Conservation (phyloP, 2,888 invertebrate genomes). For the Scaptomyza caliginosa region DNA sequence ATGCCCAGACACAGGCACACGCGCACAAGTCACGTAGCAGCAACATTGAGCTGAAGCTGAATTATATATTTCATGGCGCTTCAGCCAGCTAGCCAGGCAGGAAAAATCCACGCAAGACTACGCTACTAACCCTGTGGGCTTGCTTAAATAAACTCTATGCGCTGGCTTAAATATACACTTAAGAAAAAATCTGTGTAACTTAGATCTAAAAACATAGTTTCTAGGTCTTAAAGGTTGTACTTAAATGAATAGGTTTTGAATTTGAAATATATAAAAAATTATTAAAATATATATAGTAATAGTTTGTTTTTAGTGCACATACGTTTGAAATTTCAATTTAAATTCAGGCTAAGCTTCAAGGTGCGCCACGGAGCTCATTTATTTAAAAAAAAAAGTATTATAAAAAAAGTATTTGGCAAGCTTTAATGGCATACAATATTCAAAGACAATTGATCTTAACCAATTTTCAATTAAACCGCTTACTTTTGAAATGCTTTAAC, state of each 20-base stretch:
- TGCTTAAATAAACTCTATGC: background rate
- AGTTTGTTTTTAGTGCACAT: conserved; percentile 3
- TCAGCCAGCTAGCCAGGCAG: conserved; percentile 19
- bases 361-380: no score
- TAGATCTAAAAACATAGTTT: no score
- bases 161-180: background rate
- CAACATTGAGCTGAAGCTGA: conserved; percentile 26
- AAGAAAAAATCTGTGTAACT: background rate
- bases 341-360: conserved; percentile 40
- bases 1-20: conserved; percentile 14
- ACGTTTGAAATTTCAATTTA: conserved; percentile 60
- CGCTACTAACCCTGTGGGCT: background rate
- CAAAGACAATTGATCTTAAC: background rate
- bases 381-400: no score
- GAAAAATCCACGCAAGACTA: conserved; percentile 11
- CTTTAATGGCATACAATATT: background rate
- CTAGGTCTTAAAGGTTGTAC: no score
- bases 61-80: conserved; percentile 49
- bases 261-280: background rate
- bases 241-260: no score
- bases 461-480: background rate
- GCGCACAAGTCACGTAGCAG: conserved; percentile 63
- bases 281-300: no score
- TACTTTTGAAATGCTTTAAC: background rate
- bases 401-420: no score